Base-by-base conservation (phyloP, 2,797 vertebrate species). In the Gymnodraco acuticeps region DNA sequence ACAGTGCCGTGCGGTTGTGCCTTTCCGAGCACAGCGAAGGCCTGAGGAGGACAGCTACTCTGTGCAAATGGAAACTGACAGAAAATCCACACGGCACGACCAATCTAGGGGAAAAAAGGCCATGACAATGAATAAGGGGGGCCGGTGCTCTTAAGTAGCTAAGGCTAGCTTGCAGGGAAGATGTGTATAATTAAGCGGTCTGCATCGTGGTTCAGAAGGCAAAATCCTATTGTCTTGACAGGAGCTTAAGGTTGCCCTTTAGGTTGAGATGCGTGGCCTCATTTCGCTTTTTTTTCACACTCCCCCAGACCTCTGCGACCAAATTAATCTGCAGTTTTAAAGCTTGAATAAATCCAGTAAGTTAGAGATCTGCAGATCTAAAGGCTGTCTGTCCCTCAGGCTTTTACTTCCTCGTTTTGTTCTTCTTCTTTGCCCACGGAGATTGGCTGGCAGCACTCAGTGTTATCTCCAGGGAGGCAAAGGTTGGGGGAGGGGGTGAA, bases 401-500 rank as follows among this genome's bases (percentile, higher is more conserved):
- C 87, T 90, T 93, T 92, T 82, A 64, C 75, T 78, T 68, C 62
- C n/a, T 50, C 56, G 23, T 50, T 68, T 82, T 77, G 79, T 75
- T 74, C 4, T 82, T 78, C 80, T 87, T 77, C 78, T 86, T 87
- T 90, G 81, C 90, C 92, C 87, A 78, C 80, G 31, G 92, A 95
- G 94, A 95, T 94, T 94, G 93, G 92, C 94, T 94, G 88, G 87
- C 90, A 93, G 93, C 89, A 85, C 89, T 90, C 86, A 23, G 88
- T 81, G 91, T 94, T 95, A 95, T 95, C 94, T 95, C 93, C 89
- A 81, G 93, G 94, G 94, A 95, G 90, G 94, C 93, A 94, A 94
- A 94, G 94, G 94, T 94, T 90, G 90, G 87, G 81, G 86, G 88
- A 82, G 83, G 85, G 77, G 86, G 76, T 78, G 88, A 89, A 91